Base-by-base conservation (phyloP, 1,140 invertebrate genomes). In the Nasonia longicornis region DNA sequence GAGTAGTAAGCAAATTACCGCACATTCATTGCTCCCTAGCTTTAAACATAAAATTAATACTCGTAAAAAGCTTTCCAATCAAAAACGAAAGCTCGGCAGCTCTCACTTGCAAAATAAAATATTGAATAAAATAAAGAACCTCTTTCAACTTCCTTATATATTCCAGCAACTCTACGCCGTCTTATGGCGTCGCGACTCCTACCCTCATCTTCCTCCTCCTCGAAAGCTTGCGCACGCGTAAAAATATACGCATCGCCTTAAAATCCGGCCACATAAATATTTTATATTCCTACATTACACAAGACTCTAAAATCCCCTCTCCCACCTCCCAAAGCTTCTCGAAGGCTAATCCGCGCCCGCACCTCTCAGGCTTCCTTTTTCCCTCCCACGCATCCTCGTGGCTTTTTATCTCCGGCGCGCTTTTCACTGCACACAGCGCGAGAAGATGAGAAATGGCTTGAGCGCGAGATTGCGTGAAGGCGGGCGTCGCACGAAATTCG, bases 401-500 rank as follows among this genome's bases (percentile, higher is more conserved):
- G 22, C 64, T 67, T 67, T 67, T 67, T 67, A 67, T 67, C 64
- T 67, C 64, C 64, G 26, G 20, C 26, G 12, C 26, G 29, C 64
- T 67, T 67, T 67, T 67, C 22, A 58, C 52, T 58, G 64, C 26
- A 31, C 64, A 29, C 64, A 3, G 64, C 64, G 52, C 64, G 64
- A 31, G 64, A 67, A 26, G 64, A 67, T 67, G 64, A 67, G 20
- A 67, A 67, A 67, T 67, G 20, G 64, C 64, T 31, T 31, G 64
- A 67, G 64, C 64, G 14, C 64, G 64, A 67, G 64, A 67, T 67
- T 67, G 64, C 64, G 26, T 11, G 64, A 31, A 31, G 29, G 64
- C 29, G 64, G 63, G 22, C 29, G 64, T 31, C 64, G 26, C 64
- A 11, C 64, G 64, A 67, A 58, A 58, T 58, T 58, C 52, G 52